phyloP scores from a whole-genome alignment of 2,888 invertebrate genomes.

The Exephanes ischioxanthus region DNA sequence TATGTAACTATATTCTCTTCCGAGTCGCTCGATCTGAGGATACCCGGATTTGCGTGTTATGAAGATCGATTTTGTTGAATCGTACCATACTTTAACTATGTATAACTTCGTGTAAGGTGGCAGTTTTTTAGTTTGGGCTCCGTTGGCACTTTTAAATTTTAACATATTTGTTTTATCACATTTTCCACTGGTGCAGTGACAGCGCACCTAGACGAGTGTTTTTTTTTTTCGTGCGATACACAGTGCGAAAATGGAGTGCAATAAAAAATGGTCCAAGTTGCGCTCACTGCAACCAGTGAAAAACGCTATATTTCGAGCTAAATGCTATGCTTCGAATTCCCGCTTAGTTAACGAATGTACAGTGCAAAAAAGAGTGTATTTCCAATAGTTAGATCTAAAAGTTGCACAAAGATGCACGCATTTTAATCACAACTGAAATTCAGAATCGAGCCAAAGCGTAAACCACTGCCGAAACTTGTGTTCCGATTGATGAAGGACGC shows the following conservation, averaged over 20 bases:
- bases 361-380: not conserved
- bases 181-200: not conserved
- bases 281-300: not conserved
- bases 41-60: not conserved
- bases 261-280: not conserved
- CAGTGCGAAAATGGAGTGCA: not conserved
- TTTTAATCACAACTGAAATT: conserved; percentile 48
- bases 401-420: not conserved
- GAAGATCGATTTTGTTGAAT: not conserved
- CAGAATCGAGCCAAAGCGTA: conserved; percentile 78
- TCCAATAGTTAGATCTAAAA: not conserved
- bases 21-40: not conserved
- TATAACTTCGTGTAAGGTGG: not conserved
- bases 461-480: conserved; percentile 85
- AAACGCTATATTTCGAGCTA: not conserved
- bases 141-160: not conserved
- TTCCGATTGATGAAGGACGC: conserved; percentile 85
- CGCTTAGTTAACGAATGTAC: not conserved
- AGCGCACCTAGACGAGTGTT: not conserved
- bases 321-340: not conserved
- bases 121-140: not conserved
- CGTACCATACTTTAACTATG: not conserved
- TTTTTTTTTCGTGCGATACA: not conserved
- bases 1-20: not conserved
- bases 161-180: not conserved